Conservation (phyloP, 2,113 vertebrate species). For the Pelusios castaneus region DNA sequence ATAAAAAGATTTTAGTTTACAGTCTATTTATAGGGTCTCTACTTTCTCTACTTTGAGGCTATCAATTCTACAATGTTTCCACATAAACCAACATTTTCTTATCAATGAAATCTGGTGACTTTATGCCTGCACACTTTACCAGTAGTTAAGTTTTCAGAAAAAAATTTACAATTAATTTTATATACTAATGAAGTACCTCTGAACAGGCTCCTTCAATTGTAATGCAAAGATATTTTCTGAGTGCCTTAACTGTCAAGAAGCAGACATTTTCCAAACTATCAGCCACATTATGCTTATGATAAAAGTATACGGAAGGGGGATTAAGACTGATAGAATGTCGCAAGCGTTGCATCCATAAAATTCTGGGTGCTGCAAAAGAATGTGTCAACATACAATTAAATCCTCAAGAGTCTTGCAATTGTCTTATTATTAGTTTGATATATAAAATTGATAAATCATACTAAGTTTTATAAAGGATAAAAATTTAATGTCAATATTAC, state of each 20-base stretch:
- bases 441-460: background rate
- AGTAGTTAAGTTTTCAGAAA: background rate
- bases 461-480: background rate
- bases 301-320: background rate
- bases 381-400: background rate
- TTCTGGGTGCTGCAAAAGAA: background rate
- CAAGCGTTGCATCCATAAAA: background rate
- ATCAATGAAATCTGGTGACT: background rate
- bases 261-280: background rate
- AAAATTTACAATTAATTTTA: background rate
- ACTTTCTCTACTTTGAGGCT: background rate
- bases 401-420: background rate
- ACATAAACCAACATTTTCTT: background rate
- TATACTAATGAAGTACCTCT: background rate
- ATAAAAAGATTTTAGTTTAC: background rate
- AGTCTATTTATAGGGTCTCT: background rate
- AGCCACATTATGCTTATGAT: background rate
- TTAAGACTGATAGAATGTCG: background rate
- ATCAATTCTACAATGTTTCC: background rate
- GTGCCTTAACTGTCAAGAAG: background rate
- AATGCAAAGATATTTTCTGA: background rate
- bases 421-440: background rate
- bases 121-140: background rate
- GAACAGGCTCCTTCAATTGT: background rate
- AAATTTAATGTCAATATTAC: background rate